A percentile compares a stretch with the other conserved stretches of the same genome.
phyloP scores from a whole-genome alignment of 1,140 invertebrate species.

The Bombus sylvicola region DNA sequence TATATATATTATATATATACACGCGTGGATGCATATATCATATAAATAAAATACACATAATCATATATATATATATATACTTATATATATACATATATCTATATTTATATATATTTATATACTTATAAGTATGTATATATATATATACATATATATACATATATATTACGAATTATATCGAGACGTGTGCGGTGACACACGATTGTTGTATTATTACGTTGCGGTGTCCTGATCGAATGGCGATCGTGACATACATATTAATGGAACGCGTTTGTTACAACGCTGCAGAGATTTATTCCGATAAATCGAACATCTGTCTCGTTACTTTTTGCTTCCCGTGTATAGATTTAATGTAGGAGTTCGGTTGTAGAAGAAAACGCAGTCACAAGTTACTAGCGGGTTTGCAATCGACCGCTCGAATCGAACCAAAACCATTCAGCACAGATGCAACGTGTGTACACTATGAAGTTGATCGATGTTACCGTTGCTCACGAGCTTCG shows the following conservation, averaged over 20 bases:
- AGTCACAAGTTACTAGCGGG: background rate
- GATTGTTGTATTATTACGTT: slow-evolving; percentile 63
- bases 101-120: slow-evolving; percentile 46
- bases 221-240: slow-evolving; percentile 32
- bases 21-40: slow-evolving; percentile 48
- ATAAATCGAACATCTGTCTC: slow-evolving; percentile 26
- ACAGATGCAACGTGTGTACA: background rate
- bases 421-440: background rate
- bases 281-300: slow-evolving; percentile 45
- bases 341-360: slow-evolving; percentile 62
- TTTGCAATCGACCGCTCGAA: background rate
- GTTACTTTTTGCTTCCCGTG: slow-evolving; percentile 50
- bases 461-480: background rate
- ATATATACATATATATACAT: slow-evolving; percentile 47
- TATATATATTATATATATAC: slow-evolving; percentile 54
- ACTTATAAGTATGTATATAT: background rate
- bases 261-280: slow-evolving; percentile 24
- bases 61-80: slow-evolving; percentile 44
- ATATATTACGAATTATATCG: slow-evolving; percentile 69
- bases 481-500: background rate
- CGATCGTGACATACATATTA: slow-evolving; percentile 40
- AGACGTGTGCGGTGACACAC: slow-evolving; percentile 46
- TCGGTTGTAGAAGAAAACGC: background rate
- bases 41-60: slow-evolving; percentile 45
- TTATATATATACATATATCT: slow-evolving; percentile 21